Percentiles rank a stretch among this genome's conserved stretches.
These are phyloP conservation scores for Caenorhabditis zanzibari DNA, from an alignment of 2,888 invertebrate genomes.

Conservation along the genomic window DNA sequence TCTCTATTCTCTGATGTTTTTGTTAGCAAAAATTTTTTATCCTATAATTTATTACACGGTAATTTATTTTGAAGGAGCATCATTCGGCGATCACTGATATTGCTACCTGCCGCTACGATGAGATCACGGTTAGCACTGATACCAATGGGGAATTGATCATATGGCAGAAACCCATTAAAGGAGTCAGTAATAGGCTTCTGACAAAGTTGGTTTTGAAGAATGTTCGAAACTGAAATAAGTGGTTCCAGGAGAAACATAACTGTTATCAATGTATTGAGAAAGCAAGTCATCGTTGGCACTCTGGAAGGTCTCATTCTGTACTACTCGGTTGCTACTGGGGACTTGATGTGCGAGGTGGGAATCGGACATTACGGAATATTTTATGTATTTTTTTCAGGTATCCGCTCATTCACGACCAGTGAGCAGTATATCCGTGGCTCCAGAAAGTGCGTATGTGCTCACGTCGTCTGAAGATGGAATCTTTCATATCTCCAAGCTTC, in stretches of 20 bases:
- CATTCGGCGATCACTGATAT: conserved; percentile 76
- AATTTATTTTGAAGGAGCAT: conserved; percentile 73
- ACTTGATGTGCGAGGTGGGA: conserved; percentile 74
- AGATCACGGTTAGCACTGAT: conserved; percentile 78
- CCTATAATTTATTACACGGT: too few relatives aligned
- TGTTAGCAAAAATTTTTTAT: neutral
- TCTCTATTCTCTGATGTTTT: too few relatives aligned
- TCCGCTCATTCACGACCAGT: conserved; percentile 77
- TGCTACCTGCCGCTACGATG: conserved; percentile 81
- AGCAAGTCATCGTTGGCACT: conserved; percentile 79
- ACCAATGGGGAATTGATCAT: conserved; percentile 76
- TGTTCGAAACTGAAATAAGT: neutral
- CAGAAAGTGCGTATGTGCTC: conserved; percentile 82
- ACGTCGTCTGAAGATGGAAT: conserved; percentile 78
- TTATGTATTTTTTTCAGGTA: conserved; percentile 48
- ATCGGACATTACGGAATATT: neutral
- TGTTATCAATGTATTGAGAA: conserved; percentile 79
- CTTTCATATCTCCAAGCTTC: conserved; percentile 81
- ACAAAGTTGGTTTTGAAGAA: conserved; percentile 69
- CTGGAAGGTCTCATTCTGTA: conserved; percentile 71
- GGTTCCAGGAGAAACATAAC: conserved; percentile 68
- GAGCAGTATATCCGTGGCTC: conserved; percentile 80
- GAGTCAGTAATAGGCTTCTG: conserved; percentile 70
- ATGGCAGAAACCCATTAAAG: conserved; percentile 79
- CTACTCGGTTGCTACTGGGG: conserved; percentile 70